Evolutionary conservation across 2,888 invertebrate genomes (phyloP).

Genomic region (Syritta pipiens): DNA sequence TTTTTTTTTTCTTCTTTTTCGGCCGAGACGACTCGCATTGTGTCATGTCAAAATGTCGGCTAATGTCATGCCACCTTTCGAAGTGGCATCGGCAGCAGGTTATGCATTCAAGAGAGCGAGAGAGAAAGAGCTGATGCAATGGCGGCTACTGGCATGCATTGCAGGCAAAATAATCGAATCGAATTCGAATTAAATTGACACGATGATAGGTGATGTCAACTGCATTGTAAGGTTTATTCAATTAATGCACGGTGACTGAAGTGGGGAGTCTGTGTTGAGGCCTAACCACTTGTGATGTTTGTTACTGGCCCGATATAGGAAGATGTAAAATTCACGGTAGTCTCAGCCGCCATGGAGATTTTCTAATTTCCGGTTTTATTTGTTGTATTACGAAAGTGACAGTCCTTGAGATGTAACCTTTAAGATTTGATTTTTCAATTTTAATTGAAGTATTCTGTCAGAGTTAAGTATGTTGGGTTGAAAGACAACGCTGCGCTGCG

Average conservation of each 20-base stretch:
- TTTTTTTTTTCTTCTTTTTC: too few species aligned
- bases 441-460: slow-evolving; percentile 6
- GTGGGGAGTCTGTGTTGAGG: slow-evolving; percentile 19
- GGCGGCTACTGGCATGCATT: slow-evolving; percentile 14
- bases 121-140: neutral
- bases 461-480: too few species aligned
- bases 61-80: slow-evolving; percentile 68
- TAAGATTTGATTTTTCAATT: neutral
- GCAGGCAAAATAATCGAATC: slow-evolving; percentile 55
- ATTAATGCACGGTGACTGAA: slow-evolving; percentile 63
- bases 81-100: slow-evolving; percentile 58
- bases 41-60: slow-evolving; percentile 69
- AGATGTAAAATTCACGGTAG: slow-evolving; percentile 25
- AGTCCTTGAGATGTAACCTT: slow-evolving; percentile 32
- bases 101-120: slow-evolving; percentile 33
- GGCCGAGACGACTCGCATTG: slow-evolving; percentile 60
- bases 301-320: slow-evolving; percentile 17
- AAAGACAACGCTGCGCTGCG: too few species aligned
- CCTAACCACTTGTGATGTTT: slow-evolving; percentile 7
- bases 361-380: slow-evolving; percentile 31
- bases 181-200: slow-evolving; percentile 64
- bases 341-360: neutral
- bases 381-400: slow-evolving; percentile 22
- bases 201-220: slow-evolving; percentile 68
- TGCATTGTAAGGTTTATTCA: slow-evolving; percentile 62